Percentiles rank a stretch among this genome's conserved stretches.
These are phyloP conservation scores for Latrodectus elegans DNA, from an alignment of 2,888 invertebrate species.

Conservation along the genomic window DNA sequence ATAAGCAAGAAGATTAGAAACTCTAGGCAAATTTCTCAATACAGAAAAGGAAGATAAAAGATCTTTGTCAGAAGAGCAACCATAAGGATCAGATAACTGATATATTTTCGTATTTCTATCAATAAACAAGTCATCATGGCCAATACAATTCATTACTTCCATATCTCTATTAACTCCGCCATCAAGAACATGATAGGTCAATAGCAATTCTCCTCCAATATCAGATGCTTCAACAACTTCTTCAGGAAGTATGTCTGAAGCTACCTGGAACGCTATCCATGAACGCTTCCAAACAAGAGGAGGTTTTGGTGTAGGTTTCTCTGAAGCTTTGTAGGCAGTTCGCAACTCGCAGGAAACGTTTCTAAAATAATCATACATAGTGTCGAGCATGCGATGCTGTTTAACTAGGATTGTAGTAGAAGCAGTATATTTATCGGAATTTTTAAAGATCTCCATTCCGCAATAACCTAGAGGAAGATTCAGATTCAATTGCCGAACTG, in stretches of 20 bases:
- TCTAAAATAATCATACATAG: background rate
- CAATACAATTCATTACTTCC: slow-evolving; percentile 20
- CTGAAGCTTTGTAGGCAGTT: background rate
- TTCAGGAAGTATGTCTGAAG: background rate
- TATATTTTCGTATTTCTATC: background rate
- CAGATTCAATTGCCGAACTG: background rate
- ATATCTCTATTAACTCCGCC: slow-evolving; percentile 11
- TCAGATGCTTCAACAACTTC: background rate
- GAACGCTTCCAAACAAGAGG: background rate
- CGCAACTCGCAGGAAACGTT: background rate
- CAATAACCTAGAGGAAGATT: background rate
- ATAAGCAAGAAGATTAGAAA: slow-evolving; percentile 8
- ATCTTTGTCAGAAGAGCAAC: slow-evolving; percentile 2
- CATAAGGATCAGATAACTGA: slow-evolving; percentile 14
- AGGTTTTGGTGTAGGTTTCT: background rate
- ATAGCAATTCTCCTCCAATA: background rate
- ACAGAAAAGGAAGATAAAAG: background rate
- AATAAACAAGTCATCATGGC: background rate
- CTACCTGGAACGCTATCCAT: background rate
- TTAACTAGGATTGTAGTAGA: background rate
- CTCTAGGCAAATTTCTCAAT: background rate
- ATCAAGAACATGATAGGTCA: slow-evolving; percentile 6
- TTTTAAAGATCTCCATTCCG: background rate
- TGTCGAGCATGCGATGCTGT: background rate
- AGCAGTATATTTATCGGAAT: no score